Evolutionary conservation across 2,113 vertebrate species (phyloP), one percentile per base, ranked within the genome.

Genomic region (Todiramphus chloris): DNA sequence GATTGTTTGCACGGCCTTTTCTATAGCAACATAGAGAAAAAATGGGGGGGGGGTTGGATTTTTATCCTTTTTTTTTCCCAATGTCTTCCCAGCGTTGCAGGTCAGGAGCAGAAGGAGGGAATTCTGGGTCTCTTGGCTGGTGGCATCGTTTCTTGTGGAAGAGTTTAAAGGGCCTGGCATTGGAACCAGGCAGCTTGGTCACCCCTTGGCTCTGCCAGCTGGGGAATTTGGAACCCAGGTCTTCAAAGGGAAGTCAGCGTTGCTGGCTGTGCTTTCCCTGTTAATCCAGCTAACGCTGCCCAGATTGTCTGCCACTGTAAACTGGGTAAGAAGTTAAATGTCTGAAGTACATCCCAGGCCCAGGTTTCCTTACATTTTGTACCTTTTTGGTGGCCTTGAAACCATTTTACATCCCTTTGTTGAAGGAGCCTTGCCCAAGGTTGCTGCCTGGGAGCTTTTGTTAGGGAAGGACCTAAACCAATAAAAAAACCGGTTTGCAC

Each of bases 401-500:
- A 7, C 37, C 3, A 0, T 78, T 87, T 82, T 20, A 25, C 19
- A 16, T 9, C 6, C 6, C 4, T 15, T 77, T 76, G 25, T 63
- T 76, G 31, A 56, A 81, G 41, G 41, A 27, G 5, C 74, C 67
- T 81, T 69, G 90, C 79, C 92, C 86, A 94, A 95, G 21, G 82
- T 91, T 67, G 50, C 78, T 41, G n/a, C 20, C 78, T 33, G 41
- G 14, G 33, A 41, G 44, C 5, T 93, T 85, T 87, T 94, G 37
- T 72, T 74, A 37, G 1, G 5, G 75, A 77, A 88, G 28, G 55
- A 82, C 68, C 62, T 64, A 17, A 69, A 44, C 31, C 86, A 96
- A 94, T 91, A 96, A 96, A 96, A 96, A 1, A 78, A 77, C 78
- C 78, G 10, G 24, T 90, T 90, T 89, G 46, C 74, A 56, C 35